Evolutionary conservation across 2,797 vertebrate species (phyloP).

Genomic region (Mus minutoides): DNA sequence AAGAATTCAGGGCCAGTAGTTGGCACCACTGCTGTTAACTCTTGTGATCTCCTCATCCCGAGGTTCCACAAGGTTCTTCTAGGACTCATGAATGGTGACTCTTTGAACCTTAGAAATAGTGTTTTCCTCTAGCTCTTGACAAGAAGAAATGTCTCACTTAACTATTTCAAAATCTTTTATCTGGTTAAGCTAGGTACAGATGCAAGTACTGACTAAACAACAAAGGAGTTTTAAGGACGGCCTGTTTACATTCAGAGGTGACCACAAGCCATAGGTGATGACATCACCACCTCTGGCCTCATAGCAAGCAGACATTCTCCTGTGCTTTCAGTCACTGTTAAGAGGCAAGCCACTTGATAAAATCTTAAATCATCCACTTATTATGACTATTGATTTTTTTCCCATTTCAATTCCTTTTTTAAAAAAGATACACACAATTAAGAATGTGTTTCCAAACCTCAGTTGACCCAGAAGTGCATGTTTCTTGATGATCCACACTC

Average conservation of each 20-base stretch:
- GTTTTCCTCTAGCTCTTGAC: background rate
- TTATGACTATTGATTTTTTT: conserved; percentile 13
- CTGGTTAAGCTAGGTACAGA: background rate
- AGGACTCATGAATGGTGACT: too few relatives aligned
- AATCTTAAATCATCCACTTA: conserved; percentile 43
- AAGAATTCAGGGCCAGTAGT: background rate
- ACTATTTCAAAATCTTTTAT: background rate
- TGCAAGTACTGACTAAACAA: background rate
- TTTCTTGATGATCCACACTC: conserved; percentile 70
- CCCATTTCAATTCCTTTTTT: background rate
- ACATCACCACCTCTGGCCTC: background rate
- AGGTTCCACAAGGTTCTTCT: too few relatives aligned
- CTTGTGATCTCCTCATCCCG: background rate
- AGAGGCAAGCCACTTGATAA: conserved; percentile 23
- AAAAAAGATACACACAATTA: conserved; percentile 40
- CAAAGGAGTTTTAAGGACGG: background rate
- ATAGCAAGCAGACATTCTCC: background rate
- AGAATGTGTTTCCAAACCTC: conserved; percentile 67
- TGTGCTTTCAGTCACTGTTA: background rate
- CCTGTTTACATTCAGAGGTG: background rate
- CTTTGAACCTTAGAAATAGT: background rate
- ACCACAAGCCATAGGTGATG: background rate
- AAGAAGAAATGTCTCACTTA: background rate
- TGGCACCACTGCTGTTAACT: accelerated
- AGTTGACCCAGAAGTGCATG: background rate